Base-by-base conservation (phyloP, 2,797 vertebrate species). In the Martes flavigula region DNA sequence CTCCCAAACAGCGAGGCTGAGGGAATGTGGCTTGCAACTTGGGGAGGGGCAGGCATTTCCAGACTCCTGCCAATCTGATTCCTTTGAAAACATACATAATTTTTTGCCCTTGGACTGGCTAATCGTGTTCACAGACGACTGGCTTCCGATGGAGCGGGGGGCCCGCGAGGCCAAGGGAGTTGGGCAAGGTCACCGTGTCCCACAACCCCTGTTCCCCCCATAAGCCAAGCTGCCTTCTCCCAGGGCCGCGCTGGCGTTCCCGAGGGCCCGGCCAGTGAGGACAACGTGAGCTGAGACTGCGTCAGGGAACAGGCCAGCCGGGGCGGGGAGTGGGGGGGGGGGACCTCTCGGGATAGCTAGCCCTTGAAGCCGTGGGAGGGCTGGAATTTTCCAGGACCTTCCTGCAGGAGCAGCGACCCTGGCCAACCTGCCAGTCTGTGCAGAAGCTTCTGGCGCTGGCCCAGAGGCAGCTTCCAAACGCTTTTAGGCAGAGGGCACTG, bases 381-480 rank as follows among this genome's bases (percentile, higher is more conserved):
- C 2, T 73, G 89, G 97, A 60, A 94, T 83, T 92, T 97, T 96
- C 91, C 68, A 88, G 85, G 85, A n/a, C 54, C 72, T 64, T 30
- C 58, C 70, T 75, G 38, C 70, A 12, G 91, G 51, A 35, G 82
- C 48, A 1, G 70, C 0, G 38, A 82, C 91, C 77, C 86, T 40
- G 86, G 93, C 64, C 48, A 38, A 21, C 5, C 66, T 46, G 84
- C n/a, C 18, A 11, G 70, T 46, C 15, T 0, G 20, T 0, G 20
- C 0, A 0, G 40, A 46, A 14, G 35, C 25, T 58, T 78, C 70
- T 85, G 84, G 94, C 18, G 0, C n/a, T 5, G 60, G n/a, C 66
- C 25, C n/a, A 68, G 87, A 5, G 43, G 82, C 51, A 30, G 51
- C 73, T 88, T 23, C 54, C 25, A 7, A 46, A 38, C 0, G 15